Percentiles rank a stretch among this genome's conserved stretches.
phyloP scores from a whole-genome alignment of 2,888 invertebrate genomes.

The Melanchra persicariae region DNA sequence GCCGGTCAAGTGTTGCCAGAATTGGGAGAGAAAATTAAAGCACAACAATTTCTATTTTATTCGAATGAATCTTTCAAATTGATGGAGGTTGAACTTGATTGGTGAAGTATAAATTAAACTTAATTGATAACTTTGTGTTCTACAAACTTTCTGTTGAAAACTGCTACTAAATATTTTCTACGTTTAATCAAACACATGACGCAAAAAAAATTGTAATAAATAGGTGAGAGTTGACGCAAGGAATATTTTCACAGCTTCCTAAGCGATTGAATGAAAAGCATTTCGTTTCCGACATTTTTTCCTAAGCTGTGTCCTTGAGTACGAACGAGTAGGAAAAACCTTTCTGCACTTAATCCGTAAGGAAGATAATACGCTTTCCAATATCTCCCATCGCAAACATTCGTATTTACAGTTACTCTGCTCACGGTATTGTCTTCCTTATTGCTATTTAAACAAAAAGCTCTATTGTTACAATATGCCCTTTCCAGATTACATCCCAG shows the following conservation, averaged over 20 bases:
- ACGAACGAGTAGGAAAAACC: slow-evolving; percentile 6
- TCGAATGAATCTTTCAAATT: slow-evolving; percentile 33
- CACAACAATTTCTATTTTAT: slow-evolving; percentile 35
- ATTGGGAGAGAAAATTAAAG: slow-evolving; percentile 36
- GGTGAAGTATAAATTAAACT: slow-evolving; percentile 16
- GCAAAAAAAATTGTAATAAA: slow-evolving; percentile 1
- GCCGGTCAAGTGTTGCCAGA: slow-evolving; percentile 56
- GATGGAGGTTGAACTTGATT: slow-evolving; percentile 11
- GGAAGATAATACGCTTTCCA: slow-evolving; percentile 51
- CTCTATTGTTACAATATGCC: slow-evolving; percentile 57
- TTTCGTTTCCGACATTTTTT: slow-evolving; percentile 19
- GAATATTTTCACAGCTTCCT: slow-evolving; percentile 3
- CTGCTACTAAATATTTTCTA: neutral
- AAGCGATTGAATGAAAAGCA: slow-evolving; percentile 19
- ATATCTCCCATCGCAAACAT: slow-evolving; percentile 56
- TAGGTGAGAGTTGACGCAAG: neutral
- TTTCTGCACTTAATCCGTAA: slow-evolving; percentile 31
- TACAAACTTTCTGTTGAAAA: neutral
- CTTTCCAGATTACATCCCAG: slow-evolving; percentile 53
- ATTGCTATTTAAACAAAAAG: slow-evolving; percentile 54
- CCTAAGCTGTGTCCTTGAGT: no score
- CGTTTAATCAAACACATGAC: neutral
- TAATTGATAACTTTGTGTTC: neutral
- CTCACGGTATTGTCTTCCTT: slow-evolving; percentile 44
- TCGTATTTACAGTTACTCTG: slow-evolving; percentile 60